Evolutionary conservation across 37 sponge, comb jelly and placozoan species (phyloP), one percentile per base, ranked within the genome.

Genomic region (Hexactinellida sp.): DNA sequence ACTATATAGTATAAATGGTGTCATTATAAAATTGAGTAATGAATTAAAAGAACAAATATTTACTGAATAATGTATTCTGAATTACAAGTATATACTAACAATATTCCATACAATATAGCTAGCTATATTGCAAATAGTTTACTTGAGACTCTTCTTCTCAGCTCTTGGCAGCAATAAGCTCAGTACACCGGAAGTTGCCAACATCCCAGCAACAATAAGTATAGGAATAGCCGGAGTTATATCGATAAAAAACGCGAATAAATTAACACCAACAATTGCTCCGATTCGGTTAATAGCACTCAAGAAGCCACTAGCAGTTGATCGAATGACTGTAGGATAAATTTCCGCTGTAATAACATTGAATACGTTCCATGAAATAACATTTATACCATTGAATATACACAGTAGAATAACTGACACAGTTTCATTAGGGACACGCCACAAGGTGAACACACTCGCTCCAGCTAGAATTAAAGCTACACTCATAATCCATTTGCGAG

Each of bases 361-460:
- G 10, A 94, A 85, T 30, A 93, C 90, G 82, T 92, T 94, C 93
- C 93, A 94, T 21, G 93, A 93, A 38, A 89, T 54, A 34, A 88
- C 88, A 23, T 91, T 85, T 54, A 94, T 38, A 0, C 90, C 93
- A 82, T 84, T 91, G 88, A 92, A 94, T 37, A 92, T 16, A 82
- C 90, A 92, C 35, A 91, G 89, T 24, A 94, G 88, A 21, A 90
- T 84, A 37, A 94, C 89, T 10, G 89, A 82, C 28, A 54, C 83
- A 0, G n/a, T 54, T 84, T 90, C 92, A 32, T 30, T 16, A 0
- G 92, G 92, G 36, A 94, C 86, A 1, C 83, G 55, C 90, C 95
- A 90, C 24, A 94, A 90, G 36, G 91, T 63, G 28, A 94, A 89
- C 0, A 90, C 85, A 63, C 93, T 91, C 82, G 88, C 30, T 34